These are phyloP conservation scores for Cancer borealis DNA, from an alignment of 2,888 invertebrate species.

Conservation along the genomic window DNA sequence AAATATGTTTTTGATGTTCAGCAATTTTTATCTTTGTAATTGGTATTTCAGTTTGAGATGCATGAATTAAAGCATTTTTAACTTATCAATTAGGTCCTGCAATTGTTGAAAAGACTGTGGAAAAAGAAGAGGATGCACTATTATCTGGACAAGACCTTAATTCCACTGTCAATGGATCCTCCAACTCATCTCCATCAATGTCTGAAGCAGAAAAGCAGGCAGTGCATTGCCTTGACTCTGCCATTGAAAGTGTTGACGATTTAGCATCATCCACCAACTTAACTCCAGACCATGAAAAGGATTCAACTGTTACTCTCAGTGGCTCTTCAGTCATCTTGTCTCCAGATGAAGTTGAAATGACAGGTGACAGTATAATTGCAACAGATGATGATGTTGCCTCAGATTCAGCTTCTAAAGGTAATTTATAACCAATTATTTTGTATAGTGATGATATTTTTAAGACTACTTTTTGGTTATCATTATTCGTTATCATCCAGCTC, in stretches of 20 bases:
- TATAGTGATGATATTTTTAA: not conserved
- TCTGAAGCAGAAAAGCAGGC: conserved; percentile 74
- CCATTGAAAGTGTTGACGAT: conserved; percentile 71
- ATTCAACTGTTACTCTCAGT: conserved; percentile 60
- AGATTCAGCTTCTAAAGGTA: conserved; percentile 44
- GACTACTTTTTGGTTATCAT: not conserved
- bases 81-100: conserved; percentile 59
- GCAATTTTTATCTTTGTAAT: no score
- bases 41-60: not conserved
- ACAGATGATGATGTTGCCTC: not conserved
- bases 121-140: conserved; percentile 43
- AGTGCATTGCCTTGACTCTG: conserved; percentile 70
- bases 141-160: conserved; percentile 46
- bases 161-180: conserved; percentile 14
- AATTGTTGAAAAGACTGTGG: conserved; percentile 59
- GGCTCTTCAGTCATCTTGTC: conserved; percentile 63
- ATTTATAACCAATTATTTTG: not conserved
- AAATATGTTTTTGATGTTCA: no score
- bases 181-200: conserved; percentile 57
- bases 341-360: conserved; percentile 57
- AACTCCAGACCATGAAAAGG: conserved; percentile 55
- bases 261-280: conserved; percentile 54
- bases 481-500: no score
- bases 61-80: not conserved
- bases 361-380: not conserved